phyloP scores from a whole-genome alignment of 1,140 invertebrate genomes.

The Macrocentrus cingulum region DNA sequence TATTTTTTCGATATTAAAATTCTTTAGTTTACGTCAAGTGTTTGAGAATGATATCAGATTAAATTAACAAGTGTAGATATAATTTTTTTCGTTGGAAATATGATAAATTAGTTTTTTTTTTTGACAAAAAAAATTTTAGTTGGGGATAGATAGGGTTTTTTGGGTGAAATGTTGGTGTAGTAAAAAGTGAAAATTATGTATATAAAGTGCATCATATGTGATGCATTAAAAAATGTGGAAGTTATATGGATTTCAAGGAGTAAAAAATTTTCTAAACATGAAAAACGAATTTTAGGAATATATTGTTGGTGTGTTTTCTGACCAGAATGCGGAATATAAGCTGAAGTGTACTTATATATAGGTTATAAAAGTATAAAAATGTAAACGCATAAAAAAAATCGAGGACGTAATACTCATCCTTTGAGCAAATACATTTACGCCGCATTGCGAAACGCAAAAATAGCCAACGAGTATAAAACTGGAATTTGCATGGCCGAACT shows the following conservation, averaged over 20 bases:
- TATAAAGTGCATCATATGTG: no score
- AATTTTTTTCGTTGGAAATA: no score
- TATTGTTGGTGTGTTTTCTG: constrained; percentile 4
- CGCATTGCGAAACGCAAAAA: constrained; percentile 25
- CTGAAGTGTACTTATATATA: background rate
- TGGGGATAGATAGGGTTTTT: no score
- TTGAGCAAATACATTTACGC: constrained; percentile 28
- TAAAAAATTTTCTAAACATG: constrained; percentile 36
- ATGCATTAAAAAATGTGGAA: background rate
- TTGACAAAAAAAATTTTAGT: no score
- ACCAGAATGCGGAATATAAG: background rate
- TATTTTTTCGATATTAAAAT: no score
- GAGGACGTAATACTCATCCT: constrained; percentile 25
- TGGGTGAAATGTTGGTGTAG: background rate
- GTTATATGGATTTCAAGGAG: constrained; percentile 35
- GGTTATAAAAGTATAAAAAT: background rate
- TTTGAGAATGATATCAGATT: no score
- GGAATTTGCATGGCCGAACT: constrained; percentile 28
- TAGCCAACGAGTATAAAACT: constrained; percentile 23
- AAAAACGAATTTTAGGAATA: constrained; percentile 41
- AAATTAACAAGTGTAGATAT: no score
- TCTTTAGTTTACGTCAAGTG: no score
- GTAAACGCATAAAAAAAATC: background rate
- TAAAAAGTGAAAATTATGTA: no score
- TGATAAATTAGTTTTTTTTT: no score